Base-by-base conservation (phyloP, 2,113 vertebrate genomes). In the Caloenas nicobarica region DNA sequence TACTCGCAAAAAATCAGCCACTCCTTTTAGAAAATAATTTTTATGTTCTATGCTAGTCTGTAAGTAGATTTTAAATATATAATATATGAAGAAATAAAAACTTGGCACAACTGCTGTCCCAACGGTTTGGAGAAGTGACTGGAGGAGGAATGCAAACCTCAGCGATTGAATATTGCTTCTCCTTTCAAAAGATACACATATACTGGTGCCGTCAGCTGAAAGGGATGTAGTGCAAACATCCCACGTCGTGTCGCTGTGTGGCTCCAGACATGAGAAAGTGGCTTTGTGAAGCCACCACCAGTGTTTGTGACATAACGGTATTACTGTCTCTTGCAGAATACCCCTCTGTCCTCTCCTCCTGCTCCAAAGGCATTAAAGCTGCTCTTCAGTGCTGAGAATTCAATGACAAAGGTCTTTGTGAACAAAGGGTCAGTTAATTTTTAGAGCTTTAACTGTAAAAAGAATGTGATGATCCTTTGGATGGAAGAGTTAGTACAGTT, bases 91-190 rank as follows among this genome's bases (percentile, higher is more conserved):
- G 66, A 72, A 89, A 13, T 42, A 86, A 36, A 46, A 74, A 26
- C 31, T 50, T 31, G 31, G 64, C 54, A 62, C 23, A 54, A 5
- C 34, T 56, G 18, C 46, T 18, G 15, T 56, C 58, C n/a, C 19
- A 53, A 1, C 19, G 31, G 23, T 68, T 38, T 42, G 78, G 60
- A 89, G 81, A 82, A 65, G 54, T 26, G 58, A 21, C 71, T 80
- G 74, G 64, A 82, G 61, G 38, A 66, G 54, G 64, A 93, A 64
- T 19, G 33, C 33, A 38, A 31, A 28, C 56, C 36, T 58, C 61
- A 80, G 0, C 0, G 0, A 19, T 0, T 50, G 28, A 29, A 57
- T 24, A 36, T 22, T 44, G 21, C 68, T 86, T 88, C 44, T 60
- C 5, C 33, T 71, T 82, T 57, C 9, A 25, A 66, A 34, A 77